These are phyloP conservation scores for Rhabdomys dilectus DNA, from an alignment of 2,113 vertebrate genomes.

Conservation along the genomic window DNA sequence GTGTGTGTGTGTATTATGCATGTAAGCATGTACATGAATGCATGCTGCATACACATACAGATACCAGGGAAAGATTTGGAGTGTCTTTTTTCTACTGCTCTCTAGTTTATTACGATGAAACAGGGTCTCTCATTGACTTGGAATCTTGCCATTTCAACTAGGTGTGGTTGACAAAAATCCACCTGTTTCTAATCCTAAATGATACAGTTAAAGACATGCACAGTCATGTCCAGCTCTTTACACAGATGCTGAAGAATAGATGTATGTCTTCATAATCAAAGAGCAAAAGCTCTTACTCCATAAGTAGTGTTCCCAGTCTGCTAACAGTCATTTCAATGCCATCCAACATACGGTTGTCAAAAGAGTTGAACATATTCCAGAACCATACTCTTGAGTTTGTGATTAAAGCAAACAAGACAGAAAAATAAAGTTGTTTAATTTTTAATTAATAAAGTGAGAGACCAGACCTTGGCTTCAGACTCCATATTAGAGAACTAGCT, in stretches of 20 bases:
- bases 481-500: too few relatives aligned
- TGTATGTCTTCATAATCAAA: too few relatives aligned
- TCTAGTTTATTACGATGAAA: background rate
- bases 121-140: background rate
- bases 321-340: background rate
- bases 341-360: background rate
- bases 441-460: background rate
- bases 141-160: background rate
- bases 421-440: background rate
- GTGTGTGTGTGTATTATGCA: background rate
- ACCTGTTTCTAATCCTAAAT: background rate
- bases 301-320: too few relatives aligned
- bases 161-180: too few relatives aligned
- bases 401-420: background rate
- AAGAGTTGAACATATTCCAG: background rate
- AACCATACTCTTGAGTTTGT: accelerated
- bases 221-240: background rate
- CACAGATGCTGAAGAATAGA: background rate
- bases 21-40: background rate
- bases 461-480: too few relatives aligned
- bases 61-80: background rate
- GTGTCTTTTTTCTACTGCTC: background rate
- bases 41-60: background rate
- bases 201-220: background rate
- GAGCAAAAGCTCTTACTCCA: background rate